Percentiles rank a stretch among this genome's conserved stretches.
These are phyloP conservation scores for Eulithis testata DNA, from an alignment of 2,888 invertebrate species.

Conservation along the genomic window DNA sequence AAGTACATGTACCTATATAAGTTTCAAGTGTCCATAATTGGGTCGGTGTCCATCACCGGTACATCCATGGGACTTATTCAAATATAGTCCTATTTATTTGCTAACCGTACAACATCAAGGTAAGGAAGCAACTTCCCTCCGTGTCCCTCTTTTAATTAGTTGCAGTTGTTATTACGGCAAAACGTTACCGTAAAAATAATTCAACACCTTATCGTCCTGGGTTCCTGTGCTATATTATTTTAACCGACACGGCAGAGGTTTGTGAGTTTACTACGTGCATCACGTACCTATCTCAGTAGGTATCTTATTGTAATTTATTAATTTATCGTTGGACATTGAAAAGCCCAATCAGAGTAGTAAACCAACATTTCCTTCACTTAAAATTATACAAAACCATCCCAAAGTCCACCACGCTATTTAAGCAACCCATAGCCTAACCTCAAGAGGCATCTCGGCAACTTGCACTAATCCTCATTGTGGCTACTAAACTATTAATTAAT, in stretches of 20 bases:
- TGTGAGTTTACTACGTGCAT: too few relatives aligned
- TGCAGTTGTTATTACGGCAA: slow-evolving; percentile 76
- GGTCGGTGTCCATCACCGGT: too few relatives aligned
- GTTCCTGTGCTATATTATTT: neutral
- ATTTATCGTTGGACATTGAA: too few relatives aligned
- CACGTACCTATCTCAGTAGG: too few relatives aligned
- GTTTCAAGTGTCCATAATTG: too few relatives aligned
- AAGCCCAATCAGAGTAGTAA: neutral
- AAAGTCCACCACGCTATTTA: slow-evolving; percentile 23
- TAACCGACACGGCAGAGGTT: neutral
- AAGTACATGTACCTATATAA: too few relatives aligned
- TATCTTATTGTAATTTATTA: too few relatives aligned
- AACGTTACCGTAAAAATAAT: slow-evolving; percentile 72
- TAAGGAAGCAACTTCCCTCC: slow-evolving; percentile 65
- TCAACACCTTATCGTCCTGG: slow-evolving; percentile 42
- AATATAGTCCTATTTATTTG: slow-evolving; percentile 42
- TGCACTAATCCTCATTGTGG: slow-evolving; percentile 56
- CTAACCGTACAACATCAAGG: slow-evolving; percentile 65
- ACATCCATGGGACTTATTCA: too few relatives aligned
- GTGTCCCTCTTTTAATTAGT: slow-evolving; percentile 79
- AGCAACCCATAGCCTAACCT: slow-evolving; percentile 42
- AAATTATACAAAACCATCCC: neutral
- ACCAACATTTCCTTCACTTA: neutral
- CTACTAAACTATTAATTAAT: slow-evolving; percentile 64
- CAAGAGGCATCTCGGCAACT: slow-evolving; percentile 51